Evolutionary conservation across 2,797 vertebrate genomes (phyloP).

Genomic region (Orestias chungarensis): DNA sequence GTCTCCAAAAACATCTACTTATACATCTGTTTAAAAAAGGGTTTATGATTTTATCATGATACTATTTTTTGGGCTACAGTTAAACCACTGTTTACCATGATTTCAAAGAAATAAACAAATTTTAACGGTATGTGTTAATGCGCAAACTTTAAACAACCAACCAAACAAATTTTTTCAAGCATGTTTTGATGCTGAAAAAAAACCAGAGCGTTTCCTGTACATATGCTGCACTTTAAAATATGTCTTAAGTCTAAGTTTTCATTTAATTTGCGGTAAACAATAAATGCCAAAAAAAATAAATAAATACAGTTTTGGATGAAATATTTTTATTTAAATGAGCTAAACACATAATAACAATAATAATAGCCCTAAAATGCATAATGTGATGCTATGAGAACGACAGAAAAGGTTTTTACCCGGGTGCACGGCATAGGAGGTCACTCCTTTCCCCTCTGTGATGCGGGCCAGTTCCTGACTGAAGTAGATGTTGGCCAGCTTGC

Average conservation of each 20-base stretch:
- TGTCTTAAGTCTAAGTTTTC: neutral
- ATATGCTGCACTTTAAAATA: neutral
- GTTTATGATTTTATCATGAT: too few relatives aligned
- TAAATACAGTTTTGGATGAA: neutral
- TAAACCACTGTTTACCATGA: neutral
- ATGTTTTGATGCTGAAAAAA: too few relatives aligned
- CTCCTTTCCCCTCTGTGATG: slow-evolving; percentile 77
- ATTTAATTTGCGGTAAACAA: neutral
- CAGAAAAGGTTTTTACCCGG: slow-evolving; percentile 69
- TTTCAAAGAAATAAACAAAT: neutral
- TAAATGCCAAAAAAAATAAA: neutral
- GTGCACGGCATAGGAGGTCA: slow-evolving; percentile 79
- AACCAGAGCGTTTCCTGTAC: too few relatives aligned
- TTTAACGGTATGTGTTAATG: neutral
- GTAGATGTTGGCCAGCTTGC: slow-evolving; percentile 86
- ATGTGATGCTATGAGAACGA: neutral
- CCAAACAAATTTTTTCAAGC: too few relatives aligned
- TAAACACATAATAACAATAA: neutral
- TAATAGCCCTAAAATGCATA: neutral
- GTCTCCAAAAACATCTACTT: too few relatives aligned
- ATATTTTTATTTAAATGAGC: neutral
- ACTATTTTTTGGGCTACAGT: too few relatives aligned
- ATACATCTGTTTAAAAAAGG: too few relatives aligned
- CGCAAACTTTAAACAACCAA: neutral
- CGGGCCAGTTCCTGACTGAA: slow-evolving; percentile 83